Base-by-base conservation (phyloP, 2,888 invertebrate genomes). In the Lutraria lutraria region DNA sequence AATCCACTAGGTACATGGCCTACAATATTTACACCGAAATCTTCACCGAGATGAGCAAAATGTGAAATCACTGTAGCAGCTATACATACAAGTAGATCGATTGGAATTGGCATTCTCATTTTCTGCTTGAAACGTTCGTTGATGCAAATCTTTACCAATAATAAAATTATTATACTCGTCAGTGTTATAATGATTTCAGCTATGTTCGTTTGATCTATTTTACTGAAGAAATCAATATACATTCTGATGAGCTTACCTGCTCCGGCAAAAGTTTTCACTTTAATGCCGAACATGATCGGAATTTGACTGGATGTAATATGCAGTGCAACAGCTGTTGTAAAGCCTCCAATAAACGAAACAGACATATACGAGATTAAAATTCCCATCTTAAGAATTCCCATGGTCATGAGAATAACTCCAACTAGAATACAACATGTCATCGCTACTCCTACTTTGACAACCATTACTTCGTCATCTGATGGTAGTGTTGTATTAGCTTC, bases 151-250 rank as follows among this genome's bases (percentile, higher is more conserved):
- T 95, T 95, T 29, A 96, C 96, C n/a, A 98, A 93, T 0, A 98
- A 97, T 56, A 98, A 97, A 83, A 97, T 94, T 34, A 97, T 93
- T 82, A 98, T 97, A 1, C 98, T 97, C 72, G 98, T 97, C 31
- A 97, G 92, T 0, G 98, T 98, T 82, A 98, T 97, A 34, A 97
- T 96, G 43, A 98, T 96, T 0, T 98, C 98, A 0, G 97, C 97
- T 92, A 97, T 95, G 96, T 98, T 98, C 16, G 97, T 96, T n/a
- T 97, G 94, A 4, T 96, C 94, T 90, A 98, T 96, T 92, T 97
- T 97, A 87, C 97, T 96, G 91, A 97, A 96, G 81, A 98, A 96
- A 94, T 97, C 97, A 29, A 97, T 96, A 83, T 97, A 96, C 0
- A 97, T 97, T 97, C 98, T 25, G 31, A 93, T 63, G 6, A 94